Evolutionary conservation across 2,797 vertebrate species (phyloP).

Genomic region (Miichthys miiuy): DNA sequence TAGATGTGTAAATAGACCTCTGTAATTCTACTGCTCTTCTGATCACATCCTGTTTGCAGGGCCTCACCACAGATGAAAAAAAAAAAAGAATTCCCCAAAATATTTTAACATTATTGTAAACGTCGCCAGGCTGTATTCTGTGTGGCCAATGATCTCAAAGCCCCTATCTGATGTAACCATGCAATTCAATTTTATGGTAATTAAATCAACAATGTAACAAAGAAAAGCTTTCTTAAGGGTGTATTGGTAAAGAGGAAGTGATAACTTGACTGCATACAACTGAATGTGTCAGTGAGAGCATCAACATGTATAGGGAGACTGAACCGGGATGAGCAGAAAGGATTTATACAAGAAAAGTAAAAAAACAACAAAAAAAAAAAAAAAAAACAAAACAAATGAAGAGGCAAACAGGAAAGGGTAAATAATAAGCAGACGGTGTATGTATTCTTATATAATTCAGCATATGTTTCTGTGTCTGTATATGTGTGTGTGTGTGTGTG

Average conservation of each 20-base stretch:
- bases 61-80: constrained; percentile 30
- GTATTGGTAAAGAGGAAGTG: constrained; percentile 4
- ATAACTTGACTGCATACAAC: neutral
- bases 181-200: neutral
- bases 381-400: constrained; percentile 22
- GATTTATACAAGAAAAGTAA: constrained; percentile 18
- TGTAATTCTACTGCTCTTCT: neutral
- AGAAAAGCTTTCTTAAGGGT: neutral
- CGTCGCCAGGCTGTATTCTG: constrained; percentile 5
- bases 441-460: constrained; percentile 34
- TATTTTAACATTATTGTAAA: constrained; percentile 20
- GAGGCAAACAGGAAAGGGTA: constrained; percentile 15
- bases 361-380: neutral
- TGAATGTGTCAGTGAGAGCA: neutral
- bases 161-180: neutral
- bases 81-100: constrained; percentile 6
- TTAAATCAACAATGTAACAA: neutral
- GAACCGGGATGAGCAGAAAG: neutral
- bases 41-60: constrained; percentile 31
- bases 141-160: neutral
- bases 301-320: neutral
- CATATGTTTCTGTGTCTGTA: constrained; percentile 29
- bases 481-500: constrained; percentile 31
- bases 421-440: constrained; percentile 31
- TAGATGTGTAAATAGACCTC: neutral